A percentile compares a stretch with the other conserved stretches of the same genome.
Conservation (phyloP, 1,140 invertebrate genomes). For the Mizuhopecten yessoensis region DNA sequence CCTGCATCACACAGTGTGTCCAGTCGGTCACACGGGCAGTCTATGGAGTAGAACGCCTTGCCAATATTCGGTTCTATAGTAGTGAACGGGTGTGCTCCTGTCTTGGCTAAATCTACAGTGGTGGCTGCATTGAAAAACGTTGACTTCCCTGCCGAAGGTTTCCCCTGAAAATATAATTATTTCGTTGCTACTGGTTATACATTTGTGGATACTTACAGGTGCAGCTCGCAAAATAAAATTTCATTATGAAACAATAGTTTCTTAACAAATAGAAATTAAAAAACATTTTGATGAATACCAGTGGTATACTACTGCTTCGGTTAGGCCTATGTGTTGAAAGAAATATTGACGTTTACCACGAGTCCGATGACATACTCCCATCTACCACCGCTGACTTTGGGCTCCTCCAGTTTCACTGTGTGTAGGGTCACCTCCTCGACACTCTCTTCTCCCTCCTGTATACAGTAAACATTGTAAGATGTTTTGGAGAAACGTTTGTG, state of each 20-base stretch:
- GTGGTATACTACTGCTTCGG: too few species aligned
- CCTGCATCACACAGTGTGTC: constrained; percentile 63
- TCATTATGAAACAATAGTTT: too few species aligned
- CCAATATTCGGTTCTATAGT: constrained; percentile 73
- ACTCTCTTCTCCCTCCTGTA: constrained; percentile 45
- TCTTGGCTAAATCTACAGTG: constrained; percentile 68
- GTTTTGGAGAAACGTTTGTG: too few species aligned
- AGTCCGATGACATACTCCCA: constrained; percentile 71
- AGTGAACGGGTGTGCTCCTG: constrained; percentile 71
- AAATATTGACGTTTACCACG: constrained; percentile 55
- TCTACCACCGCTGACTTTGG: constrained; percentile 65
- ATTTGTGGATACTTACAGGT: too few species aligned
- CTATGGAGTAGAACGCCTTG: constrained; percentile 68
- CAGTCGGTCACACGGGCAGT: constrained; percentile 64
- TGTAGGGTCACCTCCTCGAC: constrained; percentile 43
- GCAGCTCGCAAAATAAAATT: too few species aligned
- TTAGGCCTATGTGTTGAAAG: too few species aligned
- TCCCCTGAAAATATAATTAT: constrained; percentile 59
- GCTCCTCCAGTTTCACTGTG: constrained; percentile 55
- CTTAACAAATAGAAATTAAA: too few species aligned
- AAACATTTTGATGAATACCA: too few species aligned
- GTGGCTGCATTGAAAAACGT: constrained; percentile 73
- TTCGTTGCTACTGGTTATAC: too few species aligned
- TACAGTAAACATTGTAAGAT: neutral
- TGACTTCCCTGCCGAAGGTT: constrained; percentile 71